A percentile compares a stretch with the other conserved stretches of the same genome.
phyloP scores from a whole-genome alignment of 2,797 vertebrate species.

The Heliangelus exortis region DNA sequence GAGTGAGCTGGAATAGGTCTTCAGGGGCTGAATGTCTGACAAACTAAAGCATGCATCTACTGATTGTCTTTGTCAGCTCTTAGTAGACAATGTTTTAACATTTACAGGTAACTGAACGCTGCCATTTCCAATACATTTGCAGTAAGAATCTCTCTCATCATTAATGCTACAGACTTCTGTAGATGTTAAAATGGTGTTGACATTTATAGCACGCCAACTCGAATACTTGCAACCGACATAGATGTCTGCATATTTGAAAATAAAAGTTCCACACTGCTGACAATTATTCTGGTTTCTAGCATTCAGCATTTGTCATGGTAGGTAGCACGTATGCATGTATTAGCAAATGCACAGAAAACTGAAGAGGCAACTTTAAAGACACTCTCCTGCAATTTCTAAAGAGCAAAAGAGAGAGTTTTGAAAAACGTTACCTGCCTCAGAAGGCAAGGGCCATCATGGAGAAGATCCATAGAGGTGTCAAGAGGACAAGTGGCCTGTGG shows the following conservation, averaged over 20 bases:
- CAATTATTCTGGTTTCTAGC: neutral
- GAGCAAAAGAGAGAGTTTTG: neutral
- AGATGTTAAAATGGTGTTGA: conserved; percentile 52
- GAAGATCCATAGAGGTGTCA: neutral
- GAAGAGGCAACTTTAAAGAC: neutral
- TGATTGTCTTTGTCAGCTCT: conserved; percentile 71
- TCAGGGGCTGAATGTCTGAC: conserved; percentile 25
- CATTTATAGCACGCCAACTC: conserved; percentile 44
- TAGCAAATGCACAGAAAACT: neutral
- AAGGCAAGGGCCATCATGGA: neutral
- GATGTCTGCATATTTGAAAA: conserved; percentile 21
- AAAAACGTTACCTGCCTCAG: neutral
- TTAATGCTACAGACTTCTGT: conserved; percentile 46
- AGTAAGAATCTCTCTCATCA: conserved; percentile 23
- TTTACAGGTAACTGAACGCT: conserved; percentile 67
- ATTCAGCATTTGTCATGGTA: neutral
- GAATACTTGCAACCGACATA: neutral
- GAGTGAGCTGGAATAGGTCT: conserved; percentile 35
- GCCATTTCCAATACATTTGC: conserved; percentile 65
- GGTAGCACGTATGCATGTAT: no score
- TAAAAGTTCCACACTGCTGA: neutral
- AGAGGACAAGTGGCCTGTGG: neutral
- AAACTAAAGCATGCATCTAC: conserved; percentile 48
- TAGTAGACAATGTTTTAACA: conserved; percentile 62
- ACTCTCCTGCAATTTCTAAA: neutral